Evolutionary conservation across 2,797 vertebrate genomes (phyloP), one percentile per base, ranked within the genome.

Genomic region (Numenius phaeopus): DNA sequence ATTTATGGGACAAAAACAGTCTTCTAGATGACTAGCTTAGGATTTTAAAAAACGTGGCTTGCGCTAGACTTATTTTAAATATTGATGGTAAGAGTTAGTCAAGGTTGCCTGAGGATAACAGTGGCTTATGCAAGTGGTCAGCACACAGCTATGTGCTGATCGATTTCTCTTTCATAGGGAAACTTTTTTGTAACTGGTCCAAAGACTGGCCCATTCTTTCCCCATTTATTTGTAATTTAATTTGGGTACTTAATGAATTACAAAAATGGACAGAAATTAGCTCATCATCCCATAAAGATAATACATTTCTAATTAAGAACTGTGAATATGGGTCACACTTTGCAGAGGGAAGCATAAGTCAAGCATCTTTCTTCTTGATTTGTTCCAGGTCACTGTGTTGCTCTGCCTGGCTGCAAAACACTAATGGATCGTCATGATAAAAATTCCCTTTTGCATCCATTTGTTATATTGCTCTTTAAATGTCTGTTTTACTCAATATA

Each of bases 371-470:
- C 89, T 96, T 98, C 90, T 93, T 97, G 46, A 97, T 98, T 97
- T 98, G 91, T 98, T 98, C 95, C 59, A 88, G 97, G 94, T 97
- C 97, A 96, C 96, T 96, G 96, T 98, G 94, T 95, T 94, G 83
- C 84, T 94, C 89, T 94, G 95, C 83, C 82, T 97, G 64, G 57
- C 83, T 98, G 69, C 54, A 87, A 92, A 96, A 94, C 47, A 47
- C 54, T 94, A 95, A 97, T 96, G 89, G 93, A 93, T 96, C 34
- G 23, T 94, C 83, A 81, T 80, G 84, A 97, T 93, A 96, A 97
- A 97, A 97, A 95, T 96, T 95, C 55, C 44, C 75, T 97, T 97
- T 97, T 96, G 50, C 54, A 94, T 83, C 64, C 94, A 87, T 97
- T 92, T 97, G 71, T 96, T 97, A 89, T 37, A 89, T 34, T 89